These are phyloP conservation scores for Orthonychiurus folsomi DNA, from an alignment of 2,888 invertebrate species.

Conservation along the genomic window DNA sequence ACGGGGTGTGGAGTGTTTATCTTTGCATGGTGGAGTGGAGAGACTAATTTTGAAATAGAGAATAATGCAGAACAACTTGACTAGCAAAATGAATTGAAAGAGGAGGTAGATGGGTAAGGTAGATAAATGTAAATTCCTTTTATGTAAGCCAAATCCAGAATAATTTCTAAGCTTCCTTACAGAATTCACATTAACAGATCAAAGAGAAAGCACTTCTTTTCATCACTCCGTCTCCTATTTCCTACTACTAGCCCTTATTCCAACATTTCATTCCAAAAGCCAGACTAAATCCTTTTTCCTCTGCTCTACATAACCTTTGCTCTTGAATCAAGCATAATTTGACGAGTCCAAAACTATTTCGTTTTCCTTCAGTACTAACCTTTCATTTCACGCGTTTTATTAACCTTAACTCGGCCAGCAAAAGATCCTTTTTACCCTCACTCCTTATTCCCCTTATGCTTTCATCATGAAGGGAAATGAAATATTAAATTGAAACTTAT, in stretches of 20 bases:
- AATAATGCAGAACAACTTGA: background rate
- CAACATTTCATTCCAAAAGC: background rate
- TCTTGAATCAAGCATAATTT: background rate
- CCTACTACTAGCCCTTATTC: background rate
- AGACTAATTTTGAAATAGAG: background rate
- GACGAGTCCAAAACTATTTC: conserved; percentile 1
- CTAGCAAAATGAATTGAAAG: background rate
- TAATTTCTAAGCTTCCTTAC: conserved; percentile 1
- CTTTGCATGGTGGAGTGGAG: too few species aligned
- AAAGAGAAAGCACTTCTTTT: conserved; percentile 1
- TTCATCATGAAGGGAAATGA: too few species aligned
- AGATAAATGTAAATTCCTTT: background rate
- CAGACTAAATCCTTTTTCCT: background rate
- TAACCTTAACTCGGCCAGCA: too few species aligned
- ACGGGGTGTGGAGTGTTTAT: too few species aligned
- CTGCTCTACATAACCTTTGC: background rate
- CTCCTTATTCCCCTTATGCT: too few species aligned
- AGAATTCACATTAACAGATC: conserved; percentile 1
- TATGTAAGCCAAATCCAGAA: background rate
- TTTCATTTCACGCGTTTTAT: background rate
- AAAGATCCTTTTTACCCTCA: too few species aligned
- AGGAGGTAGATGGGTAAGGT: background rate
- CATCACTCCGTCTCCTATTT: background rate
- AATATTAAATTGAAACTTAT: too few species aligned
- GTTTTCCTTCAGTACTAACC: background rate